A percentile compares a stretch with the other conserved stretches of the same genome.
These are phyloP conservation scores for Hirudo medicinalis DNA, from an alignment of 1,140 invertebrate genomes.

Conservation along the genomic window DNA sequence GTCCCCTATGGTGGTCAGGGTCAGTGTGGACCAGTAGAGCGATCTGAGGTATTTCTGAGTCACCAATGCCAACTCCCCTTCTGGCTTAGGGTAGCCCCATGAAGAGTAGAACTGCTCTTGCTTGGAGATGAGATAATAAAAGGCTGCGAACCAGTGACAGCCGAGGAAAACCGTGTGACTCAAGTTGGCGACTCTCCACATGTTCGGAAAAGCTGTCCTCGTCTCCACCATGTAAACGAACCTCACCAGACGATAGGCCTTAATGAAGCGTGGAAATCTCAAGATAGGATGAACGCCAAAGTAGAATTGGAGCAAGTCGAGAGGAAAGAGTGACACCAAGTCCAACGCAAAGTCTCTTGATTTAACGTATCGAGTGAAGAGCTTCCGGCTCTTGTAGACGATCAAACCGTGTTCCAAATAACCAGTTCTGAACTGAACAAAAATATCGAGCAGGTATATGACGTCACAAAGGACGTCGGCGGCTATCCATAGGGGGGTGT, in stretches of 20 bases:
- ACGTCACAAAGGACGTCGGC: conserved; percentile 71
- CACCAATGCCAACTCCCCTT: conserved; percentile 62
- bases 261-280: conserved; percentile 45
- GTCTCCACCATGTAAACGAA: conserved; percentile 94
- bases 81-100: conserved; percentile 70
- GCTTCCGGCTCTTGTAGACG: conserved; percentile 76
- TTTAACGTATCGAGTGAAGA: conserved; percentile 72
- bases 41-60: conserved; percentile 84
- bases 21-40: conserved; percentile 88
- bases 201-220: conserved; percentile 81
- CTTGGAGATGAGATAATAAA: conserved; percentile 85
- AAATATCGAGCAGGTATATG: conserved; percentile 71
- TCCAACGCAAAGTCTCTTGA: conserved; percentile 76
- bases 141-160: conserved; percentile 93
- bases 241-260: conserved; percentile 75
- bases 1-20: conserved; percentile 82
- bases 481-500: conserved; percentile 57
- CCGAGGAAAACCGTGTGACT: conserved; percentile 85
- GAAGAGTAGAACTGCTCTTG: conserved; percentile 76
- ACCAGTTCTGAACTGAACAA: conserved; percentile 81
- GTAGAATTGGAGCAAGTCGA: conserved; percentile 63
- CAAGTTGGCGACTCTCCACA: conserved; percentile 86
- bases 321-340: conserved; percentile 62
- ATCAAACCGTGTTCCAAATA: conserved; percentile 86
- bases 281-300: conserved; percentile 37